Evolutionary conservation across 92 coral and sea anemone species (phyloP).

Genomic region (Montipora capitata): DNA sequence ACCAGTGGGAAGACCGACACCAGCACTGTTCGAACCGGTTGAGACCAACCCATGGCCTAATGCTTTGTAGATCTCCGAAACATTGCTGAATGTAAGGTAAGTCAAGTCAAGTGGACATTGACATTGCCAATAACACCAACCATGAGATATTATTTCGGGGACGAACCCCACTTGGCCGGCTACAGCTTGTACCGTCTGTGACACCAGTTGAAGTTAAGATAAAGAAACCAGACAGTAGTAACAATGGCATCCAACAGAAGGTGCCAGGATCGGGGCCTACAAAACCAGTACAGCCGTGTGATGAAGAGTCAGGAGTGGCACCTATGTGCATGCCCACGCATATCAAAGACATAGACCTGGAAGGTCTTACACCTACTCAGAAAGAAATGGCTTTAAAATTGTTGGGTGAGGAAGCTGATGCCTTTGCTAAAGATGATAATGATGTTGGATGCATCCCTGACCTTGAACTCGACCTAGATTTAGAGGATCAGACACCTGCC

Average conservation of each 20-base stretch:
- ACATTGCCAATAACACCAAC: conserved; percentile 65
- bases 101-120: conserved; percentile 61
- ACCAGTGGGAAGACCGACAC: too few relatives aligned
- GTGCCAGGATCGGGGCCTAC: conserved; percentile 1
- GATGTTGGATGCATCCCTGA: conserved; percentile 72
- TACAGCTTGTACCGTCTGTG: conserved; percentile 78
- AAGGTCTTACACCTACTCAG: conserved; percentile 51
- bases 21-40: too few relatives aligned
- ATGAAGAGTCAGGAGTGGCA: not conserved
- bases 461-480: conserved; percentile 70
- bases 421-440: conserved; percentile 76
- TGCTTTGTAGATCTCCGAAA: too few relatives aligned
- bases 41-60: too few relatives aligned
- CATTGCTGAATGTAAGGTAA: too few relatives aligned
- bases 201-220: conserved; percentile 71
- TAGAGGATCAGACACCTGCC: conserved; percentile 69
- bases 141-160: conserved; percentile 66
- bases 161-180: conserved; percentile 60
- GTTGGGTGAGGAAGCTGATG: conserved; percentile 64
- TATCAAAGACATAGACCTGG: conserved; percentile 60
- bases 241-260: not conserved
- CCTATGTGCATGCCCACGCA: conserved; percentile 34
- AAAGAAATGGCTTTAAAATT: conserved; percentile 51
- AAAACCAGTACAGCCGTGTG: not conserved
- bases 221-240: conserved; percentile 31